These are phyloP conservation scores for Pithys albifrons DNA, from an alignment of 2,113 vertebrate genomes.

Conservation along the genomic window DNA sequence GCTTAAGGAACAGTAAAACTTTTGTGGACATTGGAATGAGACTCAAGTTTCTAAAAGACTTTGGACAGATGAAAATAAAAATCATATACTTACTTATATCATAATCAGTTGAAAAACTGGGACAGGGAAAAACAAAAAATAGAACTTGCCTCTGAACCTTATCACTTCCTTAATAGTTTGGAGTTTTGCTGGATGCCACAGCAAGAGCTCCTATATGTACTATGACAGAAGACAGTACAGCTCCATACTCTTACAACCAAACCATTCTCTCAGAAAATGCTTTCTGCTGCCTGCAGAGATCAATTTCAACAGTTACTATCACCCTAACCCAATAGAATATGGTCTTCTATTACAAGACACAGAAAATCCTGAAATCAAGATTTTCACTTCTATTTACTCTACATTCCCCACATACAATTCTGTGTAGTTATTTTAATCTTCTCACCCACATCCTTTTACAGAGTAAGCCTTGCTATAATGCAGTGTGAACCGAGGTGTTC, in stretches of 20 bases:
- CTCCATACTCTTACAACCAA: not conserved
- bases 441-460: not conserved
- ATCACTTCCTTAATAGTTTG: not conserved
- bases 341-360: not conserved
- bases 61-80: not conserved
- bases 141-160: not conserved
- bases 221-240: not conserved
- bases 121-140: rapidly evolving
- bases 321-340: not conserved
- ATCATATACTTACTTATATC: not conserved
- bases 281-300: not conserved
- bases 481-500: not conserved
- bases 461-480: not conserved
- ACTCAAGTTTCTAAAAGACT: not conserved
- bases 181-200: not conserved
- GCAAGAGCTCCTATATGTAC: not conserved
- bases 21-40: not conserved
- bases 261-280: not conserved
- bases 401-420: not conserved
- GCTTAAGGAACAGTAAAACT: not conserved
- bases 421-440: constrained; percentile 12
- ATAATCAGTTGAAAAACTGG: not conserved
- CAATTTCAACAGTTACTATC: not conserved
- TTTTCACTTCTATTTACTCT: not conserved
- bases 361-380: not conserved